These are phyloP conservation scores for Anser brachyrhynchus DNA, from an alignment of 2,113 vertebrate species.

Conservation along the genomic window DNA sequence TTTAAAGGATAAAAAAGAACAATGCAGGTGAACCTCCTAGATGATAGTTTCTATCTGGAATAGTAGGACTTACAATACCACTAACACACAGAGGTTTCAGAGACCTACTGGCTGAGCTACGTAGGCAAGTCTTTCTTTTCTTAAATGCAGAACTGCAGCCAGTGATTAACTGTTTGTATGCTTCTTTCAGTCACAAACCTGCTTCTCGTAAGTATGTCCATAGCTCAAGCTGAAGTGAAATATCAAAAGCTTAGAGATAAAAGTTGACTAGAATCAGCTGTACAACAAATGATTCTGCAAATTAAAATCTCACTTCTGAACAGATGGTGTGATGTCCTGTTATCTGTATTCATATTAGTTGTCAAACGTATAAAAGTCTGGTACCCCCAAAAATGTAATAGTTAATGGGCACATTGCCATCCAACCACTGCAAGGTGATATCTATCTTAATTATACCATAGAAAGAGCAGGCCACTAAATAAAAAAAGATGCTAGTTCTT, in stretches of 20 bases:
- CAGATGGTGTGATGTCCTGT: conserved; percentile 32
- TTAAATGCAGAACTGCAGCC: background rate
- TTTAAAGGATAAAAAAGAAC: background rate
- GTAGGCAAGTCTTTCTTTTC: background rate
- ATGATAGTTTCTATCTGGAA: background rate
- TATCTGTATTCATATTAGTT: background rate
- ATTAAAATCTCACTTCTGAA: background rate
- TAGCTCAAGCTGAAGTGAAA: background rate
- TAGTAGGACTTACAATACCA: background rate
- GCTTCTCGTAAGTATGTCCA: background rate
- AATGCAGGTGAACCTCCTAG: background rate
- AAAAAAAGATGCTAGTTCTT: background rate
- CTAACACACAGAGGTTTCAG: background rate
- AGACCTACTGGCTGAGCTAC: background rate
- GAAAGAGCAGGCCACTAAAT: background rate
- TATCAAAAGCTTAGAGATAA: background rate
- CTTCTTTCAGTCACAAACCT: background rate
- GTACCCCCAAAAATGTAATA: background rate
- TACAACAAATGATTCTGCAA: background rate
- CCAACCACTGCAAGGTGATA: background rate
- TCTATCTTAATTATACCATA: background rate
- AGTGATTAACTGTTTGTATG: background rate
- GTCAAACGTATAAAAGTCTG: conserved; percentile 8
- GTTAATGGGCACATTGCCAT: background rate
- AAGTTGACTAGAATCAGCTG: conserved; percentile 13